These are phyloP conservation scores for Tetragnatha versicolor DNA, from an alignment of 1,140 invertebrate species.

Conservation along the genomic window DNA sequence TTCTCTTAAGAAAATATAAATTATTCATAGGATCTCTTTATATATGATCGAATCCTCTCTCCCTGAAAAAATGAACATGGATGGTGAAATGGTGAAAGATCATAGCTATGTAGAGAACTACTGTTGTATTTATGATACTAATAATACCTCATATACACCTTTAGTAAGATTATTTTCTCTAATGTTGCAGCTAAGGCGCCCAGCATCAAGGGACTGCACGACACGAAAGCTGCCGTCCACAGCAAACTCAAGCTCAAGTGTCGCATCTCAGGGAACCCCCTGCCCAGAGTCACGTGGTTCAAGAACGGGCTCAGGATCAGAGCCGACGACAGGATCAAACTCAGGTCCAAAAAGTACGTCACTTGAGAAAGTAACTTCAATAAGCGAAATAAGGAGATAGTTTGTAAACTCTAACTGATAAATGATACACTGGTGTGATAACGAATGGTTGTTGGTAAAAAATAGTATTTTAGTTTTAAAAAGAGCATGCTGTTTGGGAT, in stretches of 20 bases:
- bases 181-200: conserved; percentile 32
- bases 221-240: not conserved
- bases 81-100: too few relatives aligned
- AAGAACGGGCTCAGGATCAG: conserved; percentile 55
- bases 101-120: not conserved
- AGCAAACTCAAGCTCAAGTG: conserved; percentile 54
- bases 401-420: too few relatives aligned
- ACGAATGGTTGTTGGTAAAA: too few relatives aligned
- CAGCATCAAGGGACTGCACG: conserved; percentile 6
- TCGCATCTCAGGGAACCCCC: conserved; percentile 57
- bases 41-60: too few relatives aligned
- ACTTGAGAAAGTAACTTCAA: too few relatives aligned
- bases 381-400: too few relatives aligned
- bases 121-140: not conserved
- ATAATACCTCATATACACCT: not conserved
- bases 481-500: too few relatives aligned
- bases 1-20: too few relatives aligned
- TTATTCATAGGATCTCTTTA: too few relatives aligned
- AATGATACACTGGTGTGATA: too few relatives aligned
- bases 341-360: conserved; percentile 50
- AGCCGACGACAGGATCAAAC: conserved; percentile 43
- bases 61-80: too few relatives aligned
- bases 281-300: conserved; percentile 58
- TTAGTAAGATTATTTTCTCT: not conserved
- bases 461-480: too few relatives aligned